Evolutionary conservation across 2,888 invertebrate species (phyloP), one percentile per base, ranked within the genome.

Genomic region (Ceratothoa steindachneri): DNA sequence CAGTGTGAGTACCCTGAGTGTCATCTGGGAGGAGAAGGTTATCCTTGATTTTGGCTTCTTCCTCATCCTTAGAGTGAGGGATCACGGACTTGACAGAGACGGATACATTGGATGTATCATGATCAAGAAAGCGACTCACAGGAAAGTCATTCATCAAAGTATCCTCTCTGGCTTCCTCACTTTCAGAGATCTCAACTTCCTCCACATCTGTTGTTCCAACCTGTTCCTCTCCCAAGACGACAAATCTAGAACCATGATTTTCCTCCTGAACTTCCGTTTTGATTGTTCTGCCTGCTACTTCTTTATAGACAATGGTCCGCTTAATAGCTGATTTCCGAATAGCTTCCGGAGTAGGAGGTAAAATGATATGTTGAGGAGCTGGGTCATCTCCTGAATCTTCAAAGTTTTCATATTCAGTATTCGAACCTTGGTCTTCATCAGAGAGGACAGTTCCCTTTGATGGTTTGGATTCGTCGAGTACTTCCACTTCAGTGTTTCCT

Each of bases 21-120:
- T 75, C 76, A 29, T 77, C 76, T 1, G 76, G 69, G 22, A 75
- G 73, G 60, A 78, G 71, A 28, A 78, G 73, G 41, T 78, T 78
- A 53, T 75, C 78, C 68, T 78, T 78, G 24, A 78, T 73, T 4
- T 68, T 73, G 19, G 71, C 74, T 31, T 73, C 69, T n/a, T 51
- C 75, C n/a, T 73, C 75, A 53, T 73, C 73, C 31, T 55, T 73
- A 55, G 55, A 30, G 7, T 72, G 41, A 24, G 73, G 69, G 51
- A 73, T 24, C 27, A 64, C 67, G 28, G 76, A 53, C 66, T 69
- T 78, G 30, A 71, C 69, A 19, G 75, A 69, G 19, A 75, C 74
- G 19, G 71, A 71, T 24, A 75, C 72, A 55, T 28, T 73, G n/a
- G 71, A 55, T 22, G 53, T 19, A 41, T 74, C 74, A 22, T 69